Evolutionary conservation across 2,888 invertebrate species (phyloP).

Genomic region (Ditula angustiorana): DNA sequence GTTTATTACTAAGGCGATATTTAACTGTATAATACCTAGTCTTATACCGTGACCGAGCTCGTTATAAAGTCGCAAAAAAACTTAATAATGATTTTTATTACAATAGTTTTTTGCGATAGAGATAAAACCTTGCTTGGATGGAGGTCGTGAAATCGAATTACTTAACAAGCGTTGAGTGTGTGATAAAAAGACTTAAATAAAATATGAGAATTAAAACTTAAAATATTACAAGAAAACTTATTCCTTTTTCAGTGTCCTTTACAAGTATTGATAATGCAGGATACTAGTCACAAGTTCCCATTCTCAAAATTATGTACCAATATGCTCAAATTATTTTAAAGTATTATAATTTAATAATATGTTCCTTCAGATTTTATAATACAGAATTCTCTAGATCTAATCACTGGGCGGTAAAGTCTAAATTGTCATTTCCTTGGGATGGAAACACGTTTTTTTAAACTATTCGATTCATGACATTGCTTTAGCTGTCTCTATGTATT

Average conservation of each 20-base stretch:
- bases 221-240: background rate
- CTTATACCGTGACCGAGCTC: conserved; percentile 40
- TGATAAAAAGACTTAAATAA: conserved; percentile 23
- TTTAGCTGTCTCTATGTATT: background rate
- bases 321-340: too few species aligned
- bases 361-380: too few species aligned
- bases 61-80: conserved; percentile 38
- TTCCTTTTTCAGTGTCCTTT: background rate
- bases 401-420: too few species aligned
- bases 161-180: conserved; percentile 34
- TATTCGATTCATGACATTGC: too few species aligned
- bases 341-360: too few species aligned
- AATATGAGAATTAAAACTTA: background rate
- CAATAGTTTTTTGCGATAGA: conserved; percentile 47
- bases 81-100: conserved; percentile 42
- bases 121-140: conserved; percentile 53
- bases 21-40: conserved; percentile 6
- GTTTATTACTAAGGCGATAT: background rate
- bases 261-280: too few species aligned
- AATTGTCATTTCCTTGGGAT: too few species aligned
- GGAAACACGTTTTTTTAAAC: too few species aligned
- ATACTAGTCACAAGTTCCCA: too few species aligned
- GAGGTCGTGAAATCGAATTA: conserved; percentile 61
- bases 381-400: too few species aligned
- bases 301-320: too few species aligned